These are phyloP conservation scores for Eupithecia abbreviata DNA, from an alignment of 2,888 invertebrate genomes.

Conservation along the genomic window DNA sequence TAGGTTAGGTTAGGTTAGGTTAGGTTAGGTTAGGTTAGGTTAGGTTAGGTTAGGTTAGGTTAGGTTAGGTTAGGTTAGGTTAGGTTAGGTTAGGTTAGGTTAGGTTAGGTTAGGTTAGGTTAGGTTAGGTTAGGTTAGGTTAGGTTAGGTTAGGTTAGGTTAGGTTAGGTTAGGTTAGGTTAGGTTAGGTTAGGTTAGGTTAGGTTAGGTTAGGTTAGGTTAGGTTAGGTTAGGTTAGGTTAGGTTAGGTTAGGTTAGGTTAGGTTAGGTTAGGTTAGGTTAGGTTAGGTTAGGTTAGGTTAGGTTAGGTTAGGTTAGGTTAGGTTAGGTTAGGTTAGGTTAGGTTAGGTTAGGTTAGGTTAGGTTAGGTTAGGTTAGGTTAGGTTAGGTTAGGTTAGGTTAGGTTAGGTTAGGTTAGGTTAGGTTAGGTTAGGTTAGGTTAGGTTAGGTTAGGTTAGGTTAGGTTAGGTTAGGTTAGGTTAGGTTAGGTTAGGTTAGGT, in stretches of 20 bases:
- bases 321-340: slow-evolving; percentile 45
- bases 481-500: slow-evolving; percentile 40
- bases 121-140: slow-evolving; percentile 35
- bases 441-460: slow-evolving; percentile 39
- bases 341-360: slow-evolving; percentile 47
- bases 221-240: slow-evolving; percentile 39
- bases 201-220: slow-evolving; percentile 34
- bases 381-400: slow-evolving; percentile 46
- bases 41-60: slow-evolving; percentile 45
- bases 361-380: slow-evolving; percentile 37
- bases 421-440: slow-evolving; percentile 41
- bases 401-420: slow-evolving; percentile 42
- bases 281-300: slow-evolving; percentile 41
- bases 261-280: slow-evolving; percentile 43
- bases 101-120: slow-evolving; percentile 41
- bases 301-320: slow-evolving; percentile 43
- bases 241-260: slow-evolving; percentile 43
- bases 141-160: slow-evolving; percentile 30
- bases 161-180: slow-evolving; percentile 36
- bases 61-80: slow-evolving; percentile 45
- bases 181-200: slow-evolving; percentile 43
- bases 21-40: slow-evolving; percentile 47
- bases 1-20: slow-evolving; percentile 47
- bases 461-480: slow-evolving; percentile 34
- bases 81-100: slow-evolving; percentile 42